Conservation (phyloP, 1,140 invertebrate genomes). For the Temnothorax nylanderi region DNA sequence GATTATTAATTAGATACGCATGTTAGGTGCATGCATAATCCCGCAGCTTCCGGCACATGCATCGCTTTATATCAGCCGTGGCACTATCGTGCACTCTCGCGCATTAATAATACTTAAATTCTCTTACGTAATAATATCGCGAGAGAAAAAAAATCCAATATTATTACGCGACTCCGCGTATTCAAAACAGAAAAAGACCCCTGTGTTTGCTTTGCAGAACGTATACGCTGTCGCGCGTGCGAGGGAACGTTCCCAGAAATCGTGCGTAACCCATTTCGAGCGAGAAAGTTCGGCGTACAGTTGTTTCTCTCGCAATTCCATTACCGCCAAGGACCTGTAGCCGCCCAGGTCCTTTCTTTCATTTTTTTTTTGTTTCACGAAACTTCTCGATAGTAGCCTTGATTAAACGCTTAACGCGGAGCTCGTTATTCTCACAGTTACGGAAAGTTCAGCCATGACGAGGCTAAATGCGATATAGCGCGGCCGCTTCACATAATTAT, state of each 20-base stretch:
- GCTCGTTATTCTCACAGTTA: conserved; percentile 18
- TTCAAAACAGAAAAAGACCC: neutral
- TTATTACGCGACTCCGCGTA: neutral
- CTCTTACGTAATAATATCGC: neutral
- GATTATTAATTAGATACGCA: conserved; percentile 59
- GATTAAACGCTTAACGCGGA: neutral
- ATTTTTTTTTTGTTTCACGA: neutral
- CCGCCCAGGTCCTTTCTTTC: neutral
- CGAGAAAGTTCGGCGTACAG: neutral
- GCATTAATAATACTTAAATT: neutral
- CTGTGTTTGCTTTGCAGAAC: neutral
- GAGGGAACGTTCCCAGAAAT: neutral
- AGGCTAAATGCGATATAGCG: neutral
- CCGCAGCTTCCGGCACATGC: conserved; percentile 49
- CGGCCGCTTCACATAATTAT: conserved; percentile 36
- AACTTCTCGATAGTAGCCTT: neutral
- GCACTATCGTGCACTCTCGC: neutral
- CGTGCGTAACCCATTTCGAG: neutral
- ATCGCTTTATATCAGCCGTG: conserved; percentile 40
- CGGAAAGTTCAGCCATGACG: conserved; percentile 34
- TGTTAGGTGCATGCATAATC: conserved; percentile 32
- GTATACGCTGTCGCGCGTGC: neutral
- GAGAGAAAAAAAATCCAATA: neutral
- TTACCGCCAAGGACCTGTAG: neutral
- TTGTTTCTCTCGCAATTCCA: neutral